Percentiles rank a stretch among this genome's conserved stretches.
Conservation (phyloP, 2,888 invertebrate species). For the Drosophila nr. perissopoda region DNA sequence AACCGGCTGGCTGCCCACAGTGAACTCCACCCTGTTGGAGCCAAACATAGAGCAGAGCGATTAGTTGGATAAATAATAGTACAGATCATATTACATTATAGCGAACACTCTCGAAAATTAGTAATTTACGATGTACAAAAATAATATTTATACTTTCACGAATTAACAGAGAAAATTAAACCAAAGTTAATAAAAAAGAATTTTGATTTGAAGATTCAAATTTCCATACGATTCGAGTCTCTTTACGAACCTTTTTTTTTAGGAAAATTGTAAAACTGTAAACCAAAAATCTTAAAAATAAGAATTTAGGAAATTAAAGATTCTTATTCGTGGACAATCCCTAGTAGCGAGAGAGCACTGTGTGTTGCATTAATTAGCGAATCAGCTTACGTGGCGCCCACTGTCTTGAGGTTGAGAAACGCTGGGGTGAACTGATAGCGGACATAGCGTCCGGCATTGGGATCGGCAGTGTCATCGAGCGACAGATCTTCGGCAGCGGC, state of each 20-base stretch:
- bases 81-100: background rate
- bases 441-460: slow-evolving; percentile 98
- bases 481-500: slow-evolving; percentile 82
- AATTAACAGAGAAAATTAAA: background rate
- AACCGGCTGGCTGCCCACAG: slow-evolving; percentile 96
- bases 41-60: background rate
- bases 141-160: background rate
- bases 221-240: background rate
- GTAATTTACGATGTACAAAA: background rate
- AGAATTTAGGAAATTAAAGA: background rate
- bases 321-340: background rate
- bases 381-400: slow-evolving; percentile 96
- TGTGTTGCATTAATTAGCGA: background rate
- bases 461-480: slow-evolving; percentile 87
- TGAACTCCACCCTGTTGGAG: slow-evolving; percentile 95
- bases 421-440: slow-evolving; percentile 99
- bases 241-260: background rate
- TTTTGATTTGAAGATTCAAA: background rate
- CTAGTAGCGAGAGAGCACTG: background rate
- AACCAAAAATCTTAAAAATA: background rate
- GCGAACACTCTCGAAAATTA: background rate
- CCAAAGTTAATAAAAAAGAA: background rate
- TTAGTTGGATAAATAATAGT: background rate
- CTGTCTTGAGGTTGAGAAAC: slow-evolving; percentile 97
- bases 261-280: background rate